Percentiles rank a stretch among this genome's conserved stretches.
phyloP scores from a whole-genome alignment of 2,797 vertebrate species.

The Hydrophis major region DNA sequence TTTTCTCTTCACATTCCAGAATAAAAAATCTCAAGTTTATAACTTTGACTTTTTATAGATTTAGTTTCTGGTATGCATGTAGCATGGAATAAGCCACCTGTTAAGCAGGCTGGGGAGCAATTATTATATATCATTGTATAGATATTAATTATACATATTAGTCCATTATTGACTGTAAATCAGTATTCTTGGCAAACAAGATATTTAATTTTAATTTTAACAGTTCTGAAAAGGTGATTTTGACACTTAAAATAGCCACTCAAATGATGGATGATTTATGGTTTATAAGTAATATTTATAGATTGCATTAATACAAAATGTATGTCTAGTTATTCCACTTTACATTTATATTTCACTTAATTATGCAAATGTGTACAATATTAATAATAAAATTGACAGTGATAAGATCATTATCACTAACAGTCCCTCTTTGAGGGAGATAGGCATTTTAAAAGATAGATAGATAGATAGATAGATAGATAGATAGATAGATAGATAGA shows the following conservation, averaged over 20 bases:
- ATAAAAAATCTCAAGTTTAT: neutral
- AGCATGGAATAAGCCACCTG: neutral
- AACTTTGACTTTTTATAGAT: neutral
- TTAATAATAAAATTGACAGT: conserved; percentile 3
- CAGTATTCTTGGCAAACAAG: neutral
- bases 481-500: too few relatives aligned
- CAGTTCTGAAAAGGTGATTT: neutral
- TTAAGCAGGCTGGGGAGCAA: neutral
- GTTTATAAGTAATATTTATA: neutral
- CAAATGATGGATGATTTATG: neutral
- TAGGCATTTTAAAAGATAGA: neutral
- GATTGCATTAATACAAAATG: neutral
- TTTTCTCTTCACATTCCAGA: neutral
- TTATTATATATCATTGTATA: neutral
- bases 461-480: neutral
- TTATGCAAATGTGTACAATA: neutral
- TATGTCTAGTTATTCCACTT: neutral
- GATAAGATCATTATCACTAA: neutral
- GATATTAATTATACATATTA: neutral
- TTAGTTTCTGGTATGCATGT: neutral
- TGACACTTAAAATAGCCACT: neutral
- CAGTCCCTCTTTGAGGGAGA: neutral
- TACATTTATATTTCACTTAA: neutral
- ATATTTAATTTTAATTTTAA: neutral
- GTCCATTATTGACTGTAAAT: neutral